phyloP scores from a whole-genome alignment of 1,140 invertebrate species.

The Drosophila tani region DNA sequence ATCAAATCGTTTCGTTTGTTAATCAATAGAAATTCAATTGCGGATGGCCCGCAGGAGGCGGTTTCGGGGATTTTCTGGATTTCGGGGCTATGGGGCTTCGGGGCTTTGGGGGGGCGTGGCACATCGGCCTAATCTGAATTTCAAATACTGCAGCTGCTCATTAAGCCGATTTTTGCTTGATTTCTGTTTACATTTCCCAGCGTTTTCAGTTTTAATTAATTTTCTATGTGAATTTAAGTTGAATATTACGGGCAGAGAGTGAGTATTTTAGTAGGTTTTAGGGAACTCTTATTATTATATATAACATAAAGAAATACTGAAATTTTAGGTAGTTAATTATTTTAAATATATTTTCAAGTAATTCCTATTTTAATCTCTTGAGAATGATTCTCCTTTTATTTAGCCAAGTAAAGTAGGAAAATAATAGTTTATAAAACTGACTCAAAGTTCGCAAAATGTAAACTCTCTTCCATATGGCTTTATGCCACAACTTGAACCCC shows the following conservation, averaged over 20 bases:
- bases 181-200: neutral
- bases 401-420: no score
- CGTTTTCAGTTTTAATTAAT: neutral
- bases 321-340: no score
- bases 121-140: constrained; percentile 4
- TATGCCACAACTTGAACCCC: constrained; percentile 4
- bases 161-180: constrained; percentile 3
- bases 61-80: neutral
- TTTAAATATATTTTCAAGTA: no score
- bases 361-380: no score
- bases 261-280: no score
- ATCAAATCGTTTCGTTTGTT: constrained; percentile 39
- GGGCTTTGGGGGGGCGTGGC: neutral
- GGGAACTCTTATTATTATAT: no score
- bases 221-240: neutral
- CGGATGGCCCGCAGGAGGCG: neutral
- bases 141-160: neutral
- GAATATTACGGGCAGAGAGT: no score
- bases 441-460: neutral
- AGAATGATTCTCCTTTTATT: no score
- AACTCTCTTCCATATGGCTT: neutral
- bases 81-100: neutral
- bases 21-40: constrained; percentile 46
- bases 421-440: neutral
- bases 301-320: no score